Base-by-base conservation (phyloP, 2,113 vertebrate genomes). In the Pseudopodoces humilis region DNA sequence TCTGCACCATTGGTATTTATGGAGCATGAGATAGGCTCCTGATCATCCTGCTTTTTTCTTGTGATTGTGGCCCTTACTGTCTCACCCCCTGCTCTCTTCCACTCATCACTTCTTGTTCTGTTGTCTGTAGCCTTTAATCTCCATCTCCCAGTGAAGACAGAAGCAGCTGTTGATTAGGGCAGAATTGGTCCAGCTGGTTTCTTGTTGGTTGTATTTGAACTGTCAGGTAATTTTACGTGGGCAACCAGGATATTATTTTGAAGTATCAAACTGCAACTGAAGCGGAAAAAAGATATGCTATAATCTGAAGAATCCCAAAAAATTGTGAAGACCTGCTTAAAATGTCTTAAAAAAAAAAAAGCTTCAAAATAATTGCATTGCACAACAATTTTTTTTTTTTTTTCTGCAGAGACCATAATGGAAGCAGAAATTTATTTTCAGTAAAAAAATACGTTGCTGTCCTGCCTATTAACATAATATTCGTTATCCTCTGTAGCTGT, bases 401-500 rank as follows among this genome's bases (percentile, higher is more conserved):
- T 79, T 79, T 56, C 49, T 72, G 20, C 25, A 70, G 43, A 78
- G 28, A 60, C 28, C 44, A 5, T 43, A 90, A 69, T 0, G 2
- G 24, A 86, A 70, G 9, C 13, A 86, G 31, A 90, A 74, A 69
- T 56, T 71, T 64, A 41, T 15, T 58, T 62, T 91, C 50, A 62
- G 22, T 7, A 43, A 74, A 79, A 91, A 47, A 33, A 3, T 3
- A 3, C 1, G 9, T 43, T 33, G 2, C 23, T 69, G 0, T 79
- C 25, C 43, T 80, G 49, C 8, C 17, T 58, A n/a, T 43, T 47
- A 62, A 56, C 13, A 39, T 58, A 59, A 39, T n/a, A 70, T 62
- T 53, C 0, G 0, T 53, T 28, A 39, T 58, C 9, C 16, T 37
- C 27, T 59, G 15, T 10, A 60, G 18, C 12, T 46, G 41, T 50